Conservation (phyloP, 1,140 invertebrate genomes). For the Cydia fagiglandana region DNA sequence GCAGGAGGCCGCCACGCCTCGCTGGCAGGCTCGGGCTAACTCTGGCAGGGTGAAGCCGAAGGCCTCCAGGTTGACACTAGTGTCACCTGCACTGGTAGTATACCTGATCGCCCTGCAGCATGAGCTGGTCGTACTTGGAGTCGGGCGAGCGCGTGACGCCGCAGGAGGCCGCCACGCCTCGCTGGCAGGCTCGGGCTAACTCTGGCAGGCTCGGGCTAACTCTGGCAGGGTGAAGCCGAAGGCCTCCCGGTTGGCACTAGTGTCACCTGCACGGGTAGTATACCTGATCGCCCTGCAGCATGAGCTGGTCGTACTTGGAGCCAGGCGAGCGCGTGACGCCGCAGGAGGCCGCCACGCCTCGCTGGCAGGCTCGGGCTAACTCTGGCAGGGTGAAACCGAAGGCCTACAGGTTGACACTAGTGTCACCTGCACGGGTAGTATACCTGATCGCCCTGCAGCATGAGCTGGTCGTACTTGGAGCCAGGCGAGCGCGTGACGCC, state of each 20-base stretch:
- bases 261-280: no score
- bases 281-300: slow-evolving; percentile 94
- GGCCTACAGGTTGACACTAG: no score
- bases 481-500: slow-evolving; percentile 87
- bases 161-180: no score
- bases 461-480: slow-evolving; percentile 87
- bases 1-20: slow-evolving; percentile 91
- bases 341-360: slow-evolving; percentile 79
- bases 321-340: slow-evolving; percentile 87
- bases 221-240: no score
- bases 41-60: slow-evolving; percentile 90
- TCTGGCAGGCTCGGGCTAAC: no score
- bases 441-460: slow-evolving; percentile 96
- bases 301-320: slow-evolving; percentile 87
- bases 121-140: slow-evolving; percentile 87
- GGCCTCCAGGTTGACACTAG: slow-evolving; percentile 87
- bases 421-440: not conserved
- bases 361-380: no score
- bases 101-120: slow-evolving; percentile 96
- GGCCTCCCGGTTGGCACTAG: no score
- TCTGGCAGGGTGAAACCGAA: no score
- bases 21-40: slow-evolving; percentile 91
- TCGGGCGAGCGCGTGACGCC: slow-evolving; percentile 87
- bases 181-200: no score
- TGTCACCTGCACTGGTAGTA: no score